These are phyloP conservation scores for Rhinopomastus cyanomelas DNA, from an alignment of 2,113 vertebrate genomes.

Conservation along the genomic window DNA sequence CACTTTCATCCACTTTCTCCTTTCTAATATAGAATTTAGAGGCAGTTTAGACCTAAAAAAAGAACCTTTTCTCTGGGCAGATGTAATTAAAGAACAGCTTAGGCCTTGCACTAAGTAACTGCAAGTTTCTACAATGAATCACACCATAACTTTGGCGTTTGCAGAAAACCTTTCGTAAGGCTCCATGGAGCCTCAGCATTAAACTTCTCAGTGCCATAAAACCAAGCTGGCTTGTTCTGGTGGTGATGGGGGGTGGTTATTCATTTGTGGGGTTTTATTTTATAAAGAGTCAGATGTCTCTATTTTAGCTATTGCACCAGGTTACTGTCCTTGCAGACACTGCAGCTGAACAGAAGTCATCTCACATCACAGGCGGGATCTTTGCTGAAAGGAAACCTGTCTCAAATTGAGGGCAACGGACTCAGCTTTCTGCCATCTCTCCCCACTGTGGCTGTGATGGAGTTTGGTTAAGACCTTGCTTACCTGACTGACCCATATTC, in stretches of 20 bases:
- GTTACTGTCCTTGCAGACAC: background rate
- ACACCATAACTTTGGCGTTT: background rate
- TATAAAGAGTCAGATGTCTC: background rate
- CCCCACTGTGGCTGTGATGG: background rate
- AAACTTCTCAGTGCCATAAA: background rate
- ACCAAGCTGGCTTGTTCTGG: background rate
- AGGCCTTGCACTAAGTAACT: background rate
- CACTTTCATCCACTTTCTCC: background rate
- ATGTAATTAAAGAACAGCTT: background rate
- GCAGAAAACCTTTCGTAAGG: background rate
- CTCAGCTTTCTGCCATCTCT: background rate
- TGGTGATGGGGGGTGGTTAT: too few species aligned
- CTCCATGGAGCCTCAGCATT: background rate
- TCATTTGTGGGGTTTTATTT: background rate
- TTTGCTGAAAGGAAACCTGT: background rate
- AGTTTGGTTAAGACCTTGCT: slow-evolving; percentile 42
- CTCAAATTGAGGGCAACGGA: background rate
- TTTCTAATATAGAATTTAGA: background rate
- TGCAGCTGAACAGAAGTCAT: background rate
- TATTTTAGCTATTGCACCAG: background rate
- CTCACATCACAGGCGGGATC: background rate
- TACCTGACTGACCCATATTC: slow-evolving; percentile 97
- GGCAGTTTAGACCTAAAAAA: background rate
- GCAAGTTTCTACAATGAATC: slow-evolving; percentile 25
- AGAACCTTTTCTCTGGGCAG: background rate